These are phyloP conservation scores for Micronycteris hirsuta DNA, from an alignment of 2,113 vertebrate species.

Conservation along the genomic window DNA sequence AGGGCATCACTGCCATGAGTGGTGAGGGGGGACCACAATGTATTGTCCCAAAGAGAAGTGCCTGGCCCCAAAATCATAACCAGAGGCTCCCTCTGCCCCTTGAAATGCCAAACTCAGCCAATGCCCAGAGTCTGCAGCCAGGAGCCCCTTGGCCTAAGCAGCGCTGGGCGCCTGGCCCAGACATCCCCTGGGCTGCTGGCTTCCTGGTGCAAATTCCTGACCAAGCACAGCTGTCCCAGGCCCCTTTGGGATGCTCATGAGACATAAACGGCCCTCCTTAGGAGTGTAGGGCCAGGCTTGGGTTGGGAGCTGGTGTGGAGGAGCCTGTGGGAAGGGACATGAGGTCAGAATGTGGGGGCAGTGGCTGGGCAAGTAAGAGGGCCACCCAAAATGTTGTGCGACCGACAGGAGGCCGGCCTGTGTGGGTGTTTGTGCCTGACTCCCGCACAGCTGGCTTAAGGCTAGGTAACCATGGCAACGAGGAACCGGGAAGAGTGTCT, in stretches of 20 bases:
- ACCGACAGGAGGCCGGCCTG: not conserved
- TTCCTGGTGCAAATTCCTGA: not conserved
- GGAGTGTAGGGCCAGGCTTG: not conserved
- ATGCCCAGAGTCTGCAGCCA: not conserved
- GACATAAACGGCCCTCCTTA: not conserved
- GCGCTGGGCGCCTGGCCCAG: not conserved
- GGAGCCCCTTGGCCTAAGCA: not conserved
- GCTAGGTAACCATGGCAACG: not conserved
- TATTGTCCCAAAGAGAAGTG: not conserved
- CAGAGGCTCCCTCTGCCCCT: not conserved
- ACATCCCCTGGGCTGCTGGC: not conserved
- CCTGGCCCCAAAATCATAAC: not conserved
- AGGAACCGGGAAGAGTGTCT: not conserved
- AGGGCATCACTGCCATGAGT: not conserved
- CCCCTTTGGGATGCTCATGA: not conserved
- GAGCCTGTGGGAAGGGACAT: not conserved
- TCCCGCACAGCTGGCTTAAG: not conserved
- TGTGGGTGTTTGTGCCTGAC: not conserved
- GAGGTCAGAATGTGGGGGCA: not conserved
- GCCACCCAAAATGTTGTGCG: not conserved
- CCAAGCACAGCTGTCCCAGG: not conserved
- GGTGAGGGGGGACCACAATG: not conserved
- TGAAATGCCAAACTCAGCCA: not conserved
- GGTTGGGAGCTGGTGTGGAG: not conserved
- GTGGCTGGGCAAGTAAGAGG: not conserved